phyloP scores from a whole-genome alignment of 2,797 vertebrate species.

The Amazona finschi region DNA sequence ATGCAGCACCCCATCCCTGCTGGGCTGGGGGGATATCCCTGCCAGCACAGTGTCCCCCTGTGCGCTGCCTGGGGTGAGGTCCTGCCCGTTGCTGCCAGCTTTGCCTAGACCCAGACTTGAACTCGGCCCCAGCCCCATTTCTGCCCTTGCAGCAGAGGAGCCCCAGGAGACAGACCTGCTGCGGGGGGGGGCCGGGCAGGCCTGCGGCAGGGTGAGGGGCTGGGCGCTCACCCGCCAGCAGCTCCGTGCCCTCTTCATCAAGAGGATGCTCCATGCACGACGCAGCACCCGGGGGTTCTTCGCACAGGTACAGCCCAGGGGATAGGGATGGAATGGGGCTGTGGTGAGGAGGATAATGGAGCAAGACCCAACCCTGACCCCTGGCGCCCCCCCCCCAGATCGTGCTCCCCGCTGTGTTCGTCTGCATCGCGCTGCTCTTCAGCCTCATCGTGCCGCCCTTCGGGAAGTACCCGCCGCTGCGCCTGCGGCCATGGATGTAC shows the following conservation, averaged over 20 bases:
- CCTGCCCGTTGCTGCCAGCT: neutral
- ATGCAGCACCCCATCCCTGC: neutral
- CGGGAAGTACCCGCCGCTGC: constrained; percentile 82
- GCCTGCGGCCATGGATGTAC: constrained; percentile 87
- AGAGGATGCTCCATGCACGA: constrained; percentile 84
- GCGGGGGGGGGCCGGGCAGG: constrained; percentile 38
- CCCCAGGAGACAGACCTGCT: constrained; percentile 79
- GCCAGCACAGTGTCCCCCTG: rapidly evolving
- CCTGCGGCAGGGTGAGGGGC: constrained; percentile 62
- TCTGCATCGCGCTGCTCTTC: constrained; percentile 86
- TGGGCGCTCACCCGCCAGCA: constrained; percentile 83
- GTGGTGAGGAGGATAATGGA: neutral
- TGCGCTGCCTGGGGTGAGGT: rapidly evolving
- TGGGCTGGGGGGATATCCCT: neutral
- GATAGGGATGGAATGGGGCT: neutral
- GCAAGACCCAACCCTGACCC: neutral
- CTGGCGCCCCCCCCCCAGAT: constrained; percentile 66
- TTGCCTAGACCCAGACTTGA: neutral
- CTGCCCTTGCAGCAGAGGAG: constrained; percentile 52
- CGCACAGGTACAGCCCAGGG: constrained; percentile 72
- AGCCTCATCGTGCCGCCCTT: constrained; percentile 86
- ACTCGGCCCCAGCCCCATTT: neutral
- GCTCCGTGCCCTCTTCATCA: constrained; percentile 86
- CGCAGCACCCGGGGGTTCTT: constrained; percentile 86
- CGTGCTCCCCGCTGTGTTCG: constrained; percentile 87